These are phyloP conservation scores for Nematostella vectensis DNA, from an alignment of 92 coral and sea anemone genomes.

Conservation along the genomic window DNA sequence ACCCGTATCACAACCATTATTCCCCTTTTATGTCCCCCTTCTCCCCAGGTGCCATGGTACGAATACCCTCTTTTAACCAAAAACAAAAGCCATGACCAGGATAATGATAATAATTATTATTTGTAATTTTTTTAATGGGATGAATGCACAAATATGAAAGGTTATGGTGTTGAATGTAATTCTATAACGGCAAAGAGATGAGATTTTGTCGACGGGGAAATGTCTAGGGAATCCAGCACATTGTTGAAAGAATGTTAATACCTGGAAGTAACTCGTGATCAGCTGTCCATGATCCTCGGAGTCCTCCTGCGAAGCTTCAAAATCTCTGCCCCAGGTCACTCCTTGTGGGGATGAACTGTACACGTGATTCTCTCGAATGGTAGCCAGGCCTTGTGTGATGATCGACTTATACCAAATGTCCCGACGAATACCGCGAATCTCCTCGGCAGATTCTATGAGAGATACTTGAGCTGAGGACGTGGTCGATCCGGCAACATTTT, in stretches of 20 bases:
- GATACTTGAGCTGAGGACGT: too few species aligned
- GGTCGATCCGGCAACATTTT: too few species aligned
- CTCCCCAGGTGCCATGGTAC: too few species aligned
- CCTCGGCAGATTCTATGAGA: conserved; percentile 6
- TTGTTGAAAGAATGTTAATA: background rate
- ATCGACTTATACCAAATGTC: conserved; percentile 46
- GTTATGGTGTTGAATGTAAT: too few species aligned
- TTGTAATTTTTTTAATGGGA: too few species aligned
- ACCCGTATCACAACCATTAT: too few species aligned
- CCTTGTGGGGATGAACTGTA: conserved; percentile 29
- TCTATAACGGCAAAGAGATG: too few species aligned
- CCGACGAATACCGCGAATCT: conserved; percentile 24
- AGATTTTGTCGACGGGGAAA: too few species aligned
- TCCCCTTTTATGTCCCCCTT: too few species aligned
- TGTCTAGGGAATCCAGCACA: background rate
- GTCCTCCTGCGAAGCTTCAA: conserved; percentile 24
- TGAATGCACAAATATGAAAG: too few species aligned
- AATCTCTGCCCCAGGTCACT: conserved; percentile 1
- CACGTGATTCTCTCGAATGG: conserved; percentile 33
- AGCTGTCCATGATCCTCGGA: conserved; percentile 36
- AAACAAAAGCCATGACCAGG: background rate
- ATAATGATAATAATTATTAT: background rate
- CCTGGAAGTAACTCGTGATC: conserved; percentile 32
- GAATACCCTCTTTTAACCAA: background rate
- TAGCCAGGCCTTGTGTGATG: conserved; percentile 33